Percentiles rank a stretch among this genome's conserved stretches.
Conservation (phyloP, 2,797 vertebrate species). For the Centropyge bicolor region DNA sequence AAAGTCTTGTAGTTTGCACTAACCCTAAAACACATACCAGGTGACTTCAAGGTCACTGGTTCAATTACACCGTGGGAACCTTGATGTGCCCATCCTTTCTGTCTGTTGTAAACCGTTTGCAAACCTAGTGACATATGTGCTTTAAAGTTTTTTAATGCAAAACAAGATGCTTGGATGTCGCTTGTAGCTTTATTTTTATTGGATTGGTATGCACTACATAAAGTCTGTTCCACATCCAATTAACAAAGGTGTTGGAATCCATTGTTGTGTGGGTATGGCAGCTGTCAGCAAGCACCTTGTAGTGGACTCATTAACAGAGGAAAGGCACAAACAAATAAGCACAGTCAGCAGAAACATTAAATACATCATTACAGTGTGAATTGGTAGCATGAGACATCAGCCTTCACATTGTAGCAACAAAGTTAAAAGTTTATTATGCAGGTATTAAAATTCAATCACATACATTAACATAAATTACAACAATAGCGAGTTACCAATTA, state of each 20-base stretch:
- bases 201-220: not conserved
- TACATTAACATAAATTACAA: not conserved
- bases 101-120: no score
- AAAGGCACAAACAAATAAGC: not conserved
- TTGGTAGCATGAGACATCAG: not conserved
- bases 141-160: not conserved
- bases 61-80: not conserved
- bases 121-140: no score
- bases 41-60: not conserved
- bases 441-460: not conserved
- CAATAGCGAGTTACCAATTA: not conserved
- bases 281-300: not conserved
- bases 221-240: not conserved
- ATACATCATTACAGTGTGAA: not conserved
- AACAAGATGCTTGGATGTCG: not conserved
- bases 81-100: no score
- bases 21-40: not conserved
- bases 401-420: not conserved
- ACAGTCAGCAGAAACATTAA: not conserved
- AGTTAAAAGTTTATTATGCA: not conserved
- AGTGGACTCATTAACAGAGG: not conserved
- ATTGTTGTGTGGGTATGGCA: not conserved
- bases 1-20: no score
- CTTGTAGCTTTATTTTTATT: not conserved
- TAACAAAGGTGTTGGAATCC: slow-evolving; percentile 5